phyloP scores from a whole-genome alignment of 2,797 vertebrate species.

The Diplodus puntazzo region DNA sequence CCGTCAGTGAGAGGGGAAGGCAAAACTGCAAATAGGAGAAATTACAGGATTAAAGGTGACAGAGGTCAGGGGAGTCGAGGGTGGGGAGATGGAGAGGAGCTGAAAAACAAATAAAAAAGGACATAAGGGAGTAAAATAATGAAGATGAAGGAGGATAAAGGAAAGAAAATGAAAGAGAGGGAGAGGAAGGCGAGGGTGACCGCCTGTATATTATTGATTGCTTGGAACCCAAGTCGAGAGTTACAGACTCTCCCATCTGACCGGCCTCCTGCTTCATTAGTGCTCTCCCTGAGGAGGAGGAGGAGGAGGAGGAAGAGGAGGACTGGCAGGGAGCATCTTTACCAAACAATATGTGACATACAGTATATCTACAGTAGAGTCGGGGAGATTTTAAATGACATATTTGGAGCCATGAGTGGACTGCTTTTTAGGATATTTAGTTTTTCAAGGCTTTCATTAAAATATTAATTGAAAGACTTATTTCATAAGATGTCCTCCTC shows the following conservation, averaged over 20 bases:
- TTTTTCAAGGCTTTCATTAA: constrained; percentile 20
- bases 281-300: constrained; percentile 65
- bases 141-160: constrained; percentile 44
- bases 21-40: constrained; percentile 32
- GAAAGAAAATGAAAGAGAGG: constrained; percentile 44
- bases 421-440: constrained; percentile 9
- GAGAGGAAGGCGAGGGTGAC: constrained; percentile 44
- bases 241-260: constrained; percentile 65
- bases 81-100: constrained; percentile 3
- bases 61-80: constrained; percentile 1
- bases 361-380: constrained; percentile 40
- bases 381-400: constrained; percentile 25
- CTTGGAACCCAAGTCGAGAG: constrained; percentile 66
- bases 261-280: constrained; percentile 76
- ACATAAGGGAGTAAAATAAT: constrained; percentile 43
- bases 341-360: constrained; percentile 59
- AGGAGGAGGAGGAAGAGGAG: constrained; percentile 41
- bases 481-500: background rate
- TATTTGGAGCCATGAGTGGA: constrained; percentile 13
- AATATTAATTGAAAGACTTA: constrained; percentile 6
- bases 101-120: constrained; percentile 34
- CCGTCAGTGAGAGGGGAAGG: constrained; percentile 4
- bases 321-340: constrained; percentile 55
- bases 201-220: constrained; percentile 73
- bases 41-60: constrained; percentile 44